Conservation (phyloP, 2,797 vertebrate genomes). For the Brotula barbata region DNA sequence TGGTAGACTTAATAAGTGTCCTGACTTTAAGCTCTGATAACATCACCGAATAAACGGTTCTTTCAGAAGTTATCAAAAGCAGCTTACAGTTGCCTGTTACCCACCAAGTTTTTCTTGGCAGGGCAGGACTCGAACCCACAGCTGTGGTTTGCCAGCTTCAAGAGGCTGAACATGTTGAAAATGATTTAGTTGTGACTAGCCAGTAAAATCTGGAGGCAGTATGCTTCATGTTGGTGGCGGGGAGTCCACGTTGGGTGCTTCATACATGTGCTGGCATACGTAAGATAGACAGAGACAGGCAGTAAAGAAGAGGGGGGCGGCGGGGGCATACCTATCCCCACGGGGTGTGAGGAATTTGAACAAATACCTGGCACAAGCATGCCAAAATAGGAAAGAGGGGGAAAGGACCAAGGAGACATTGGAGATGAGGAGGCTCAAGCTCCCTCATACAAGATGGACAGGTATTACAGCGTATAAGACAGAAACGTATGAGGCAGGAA, state of each 20-base stretch:
- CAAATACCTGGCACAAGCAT: constrained; percentile 85
- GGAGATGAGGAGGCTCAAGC: constrained; percentile 44
- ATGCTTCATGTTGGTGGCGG: constrained; percentile 42
- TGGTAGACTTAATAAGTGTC: constrained; percentile 56
- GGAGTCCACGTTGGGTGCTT: constrained; percentile 49
- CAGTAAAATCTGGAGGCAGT: constrained; percentile 56
- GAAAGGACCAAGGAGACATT: constrained; percentile 13
- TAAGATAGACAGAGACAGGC: constrained; percentile 81
- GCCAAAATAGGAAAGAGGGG: constrained; percentile 76
- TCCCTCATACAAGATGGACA: constrained; percentile 42
- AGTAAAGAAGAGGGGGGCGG: constrained; percentile 70
- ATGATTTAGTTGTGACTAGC: constrained; percentile 64
- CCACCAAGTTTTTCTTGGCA: constrained; percentile 72
- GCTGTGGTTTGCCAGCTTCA: constrained; percentile 64
- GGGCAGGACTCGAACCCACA: constrained; percentile 47
- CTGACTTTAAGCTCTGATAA: constrained; percentile 44
- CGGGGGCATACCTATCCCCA: constrained; percentile 82
- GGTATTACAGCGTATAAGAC: constrained; percentile 41
- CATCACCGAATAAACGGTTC: constrained; percentile 57
- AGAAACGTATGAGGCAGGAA: constrained; percentile 31
- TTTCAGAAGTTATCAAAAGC: constrained; percentile 69
- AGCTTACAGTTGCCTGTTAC: constrained; percentile 67
- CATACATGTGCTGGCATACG: constrained; percentile 72
- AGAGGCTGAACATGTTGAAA: constrained; percentile 65
- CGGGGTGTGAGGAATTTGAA: constrained; percentile 86